Evolutionary conservation across 2,888 invertebrate species (phyloP).

Genomic region (Drosophila pseudotalamancana): DNA sequence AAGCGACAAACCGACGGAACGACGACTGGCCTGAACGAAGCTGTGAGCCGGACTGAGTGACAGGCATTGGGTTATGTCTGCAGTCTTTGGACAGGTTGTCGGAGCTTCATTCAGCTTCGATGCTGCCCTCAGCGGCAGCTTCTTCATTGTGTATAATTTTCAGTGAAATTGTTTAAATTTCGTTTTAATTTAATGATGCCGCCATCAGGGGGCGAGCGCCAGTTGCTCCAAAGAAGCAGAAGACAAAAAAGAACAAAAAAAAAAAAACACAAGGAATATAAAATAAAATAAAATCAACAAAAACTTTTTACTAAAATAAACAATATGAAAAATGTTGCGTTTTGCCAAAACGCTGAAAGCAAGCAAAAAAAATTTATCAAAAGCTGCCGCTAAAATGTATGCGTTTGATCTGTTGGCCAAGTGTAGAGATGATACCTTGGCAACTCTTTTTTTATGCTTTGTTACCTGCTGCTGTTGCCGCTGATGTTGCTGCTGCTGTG

Average conservation of each 20-base stretch:
- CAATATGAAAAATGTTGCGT: constrained; percentile 74
- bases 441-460: constrained; percentile 29
- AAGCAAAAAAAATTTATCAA: constrained; percentile 70
- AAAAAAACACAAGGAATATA: constrained; percentile 21
- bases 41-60: constrained; percentile 33
- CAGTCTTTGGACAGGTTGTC: constrained; percentile 54
- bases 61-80: constrained; percentile 45
- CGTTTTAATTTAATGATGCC: constrained; percentile 80
- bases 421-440: constrained; percentile 55
- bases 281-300: constrained; percentile 24
- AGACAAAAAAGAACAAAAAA: constrained; percentile 16
- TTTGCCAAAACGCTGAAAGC: constrained; percentile 40
- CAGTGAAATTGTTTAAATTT: constrained; percentile 81
- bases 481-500: constrained; percentile 26
- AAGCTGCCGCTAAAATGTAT: constrained; percentile 78
- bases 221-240: constrained; percentile 55
- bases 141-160: constrained; percentile 73
- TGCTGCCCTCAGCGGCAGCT: constrained; percentile 39
- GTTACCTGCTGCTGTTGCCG: constrained; percentile 57
- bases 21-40: background rate
- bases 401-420: constrained; percentile 76
- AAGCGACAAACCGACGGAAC: too few species aligned
- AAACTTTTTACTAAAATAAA: constrained; percentile 50
- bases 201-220: constrained; percentile 66
- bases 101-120: constrained; percentile 53